Evolutionary conservation across 2,888 invertebrate genomes (phyloP).

Genomic region (Cantharis flavilabris): DNA sequence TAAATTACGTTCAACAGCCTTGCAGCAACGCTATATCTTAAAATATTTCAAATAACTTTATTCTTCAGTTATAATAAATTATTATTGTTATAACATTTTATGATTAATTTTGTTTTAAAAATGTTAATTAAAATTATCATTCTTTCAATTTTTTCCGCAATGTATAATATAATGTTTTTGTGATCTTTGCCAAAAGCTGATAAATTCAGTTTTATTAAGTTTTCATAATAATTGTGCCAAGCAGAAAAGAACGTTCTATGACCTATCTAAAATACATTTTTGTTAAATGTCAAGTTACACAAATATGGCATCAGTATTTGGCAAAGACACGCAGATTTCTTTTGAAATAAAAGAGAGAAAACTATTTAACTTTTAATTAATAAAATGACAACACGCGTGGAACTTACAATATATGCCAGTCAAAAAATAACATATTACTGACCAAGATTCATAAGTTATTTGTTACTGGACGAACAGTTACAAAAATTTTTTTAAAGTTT

Average conservation of each 20-base stretch:
- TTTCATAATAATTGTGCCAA: no score
- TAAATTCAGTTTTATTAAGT: no score
- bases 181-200: no score
- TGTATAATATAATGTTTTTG: not conserved
- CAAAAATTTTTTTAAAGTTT: no score
- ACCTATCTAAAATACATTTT: no score
- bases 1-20: slow-evolving; percentile 84
- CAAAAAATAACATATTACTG: no score
- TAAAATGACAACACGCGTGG: not conserved
- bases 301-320: no score
- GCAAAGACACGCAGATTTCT: not conserved
- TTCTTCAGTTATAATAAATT: not conserved
- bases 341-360: not conserved
- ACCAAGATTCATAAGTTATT: no score
- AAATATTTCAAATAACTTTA: not conserved
- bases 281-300: no score
- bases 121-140: not conserved
- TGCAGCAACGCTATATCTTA: slow-evolving; percentile 65
- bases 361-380: not conserved
- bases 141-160: not conserved
- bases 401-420: no score
- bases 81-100: not conserved
- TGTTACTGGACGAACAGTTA: no score
- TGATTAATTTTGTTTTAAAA: not conserved
- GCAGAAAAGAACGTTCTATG: no score